Evolutionary conservation across 2,113 vertebrate species (phyloP), one percentile per base, ranked within the genome.

Genomic region (Onychorhynchus coronatus): DNA sequence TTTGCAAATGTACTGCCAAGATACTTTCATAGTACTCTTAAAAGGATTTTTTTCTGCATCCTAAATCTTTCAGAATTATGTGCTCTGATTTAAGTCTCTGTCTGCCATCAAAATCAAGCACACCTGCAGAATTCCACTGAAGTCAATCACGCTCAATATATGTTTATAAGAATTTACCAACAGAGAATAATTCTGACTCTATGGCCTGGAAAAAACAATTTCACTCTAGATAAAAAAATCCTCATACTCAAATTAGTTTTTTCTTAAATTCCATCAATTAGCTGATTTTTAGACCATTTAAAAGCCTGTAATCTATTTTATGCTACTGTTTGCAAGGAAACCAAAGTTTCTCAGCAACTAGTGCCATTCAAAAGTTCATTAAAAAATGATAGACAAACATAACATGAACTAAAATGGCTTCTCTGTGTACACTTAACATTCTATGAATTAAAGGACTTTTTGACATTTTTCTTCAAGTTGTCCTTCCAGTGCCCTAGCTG

Each of bases 401-500:
- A 37, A 33, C 12, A 31, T 47, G 50, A 89, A 72, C 37, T 65
- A 47, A 70, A 71, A 78, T 18, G 62, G 46, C 35, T 76, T 74
- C 20, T 91, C 21, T 39, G 35, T 31, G 37, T 58, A 83, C 33
- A 65, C 25, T 56, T 76, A 91, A 37, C 5, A 92, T 86, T 90
- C 91, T 85, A 63, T 52, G 35, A 94, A 73, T 53, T 81, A 91
- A 96, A 85, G 4, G 2, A n/a, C 77, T 88, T 94, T 94, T 84
- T 20, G 3, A 62, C 39, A 44, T 41, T 86, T 95, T 75, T 78
- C 46, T 88, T 96, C 91, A 91, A 72, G 33, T 30, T 82, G 67
- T 46, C n/a, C 47, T 94, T 96, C 75, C 83, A 53, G 53, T 71
- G 30, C 76, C 56, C 62, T 91, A 90, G 80, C 52, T 83, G 63